phyloP scores from a whole-genome alignment of 2,113 vertebrate genomes.

The Chunga burmeisteri region DNA sequence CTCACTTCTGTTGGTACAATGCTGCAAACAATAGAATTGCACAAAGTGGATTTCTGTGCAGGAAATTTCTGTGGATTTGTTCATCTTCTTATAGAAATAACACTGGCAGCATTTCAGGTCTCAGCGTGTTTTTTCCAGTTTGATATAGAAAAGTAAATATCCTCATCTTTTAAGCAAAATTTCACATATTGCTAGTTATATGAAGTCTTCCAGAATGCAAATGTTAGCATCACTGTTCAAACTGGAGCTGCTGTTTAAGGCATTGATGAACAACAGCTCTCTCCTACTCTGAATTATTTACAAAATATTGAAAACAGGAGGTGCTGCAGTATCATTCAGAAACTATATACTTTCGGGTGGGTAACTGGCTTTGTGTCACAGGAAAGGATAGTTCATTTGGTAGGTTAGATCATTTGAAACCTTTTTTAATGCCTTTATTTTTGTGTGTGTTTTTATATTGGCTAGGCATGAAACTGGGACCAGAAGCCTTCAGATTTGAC shows the following conservation, averaged over 20 bases:
- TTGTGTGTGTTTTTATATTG: background rate
- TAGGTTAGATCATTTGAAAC: background rate
- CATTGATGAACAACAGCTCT: background rate
- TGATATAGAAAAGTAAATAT: background rate
- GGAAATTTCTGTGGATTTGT: background rate
- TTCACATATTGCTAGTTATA: background rate
- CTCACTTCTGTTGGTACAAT: background rate
- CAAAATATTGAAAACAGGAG: background rate
- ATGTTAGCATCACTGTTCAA: background rate
- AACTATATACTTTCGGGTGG: background rate
- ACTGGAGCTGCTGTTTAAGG: background rate
- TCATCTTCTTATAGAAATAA: background rate
- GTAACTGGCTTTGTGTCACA: background rate
- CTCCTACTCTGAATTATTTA: background rate
- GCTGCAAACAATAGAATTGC: background rate
- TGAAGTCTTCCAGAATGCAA: background rate
- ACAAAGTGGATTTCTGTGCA: background rate
- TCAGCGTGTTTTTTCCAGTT: background rate
- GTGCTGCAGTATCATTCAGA: background rate
- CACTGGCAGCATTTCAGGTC: background rate
- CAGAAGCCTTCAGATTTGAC: constrained; percentile 96
- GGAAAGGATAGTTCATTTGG: background rate
- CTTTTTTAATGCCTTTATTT: background rate
- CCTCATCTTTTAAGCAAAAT: background rate
- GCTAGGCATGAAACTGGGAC: constrained; percentile 90